A percentile compares a stretch with the other conserved stretches of the same genome.
phyloP scores from a whole-genome alignment of 2,113 vertebrate species.

The Genyomyrus donnyi region DNA sequence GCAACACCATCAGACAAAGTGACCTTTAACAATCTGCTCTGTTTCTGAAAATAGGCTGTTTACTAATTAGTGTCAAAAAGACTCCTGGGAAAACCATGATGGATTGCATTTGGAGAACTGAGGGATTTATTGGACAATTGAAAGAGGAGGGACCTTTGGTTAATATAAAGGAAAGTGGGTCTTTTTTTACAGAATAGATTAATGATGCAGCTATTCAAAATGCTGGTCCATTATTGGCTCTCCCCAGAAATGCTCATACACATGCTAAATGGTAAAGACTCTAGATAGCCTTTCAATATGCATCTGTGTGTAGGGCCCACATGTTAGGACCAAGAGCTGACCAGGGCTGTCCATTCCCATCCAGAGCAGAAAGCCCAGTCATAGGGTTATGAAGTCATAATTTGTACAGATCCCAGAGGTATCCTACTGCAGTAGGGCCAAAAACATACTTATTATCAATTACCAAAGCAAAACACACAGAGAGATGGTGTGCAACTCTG shows the following conservation, averaged over 20 bases:
- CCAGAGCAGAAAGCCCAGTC: neutral
- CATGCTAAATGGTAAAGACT: neutral
- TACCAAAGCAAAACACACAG: neutral
- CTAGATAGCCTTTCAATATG: neutral
- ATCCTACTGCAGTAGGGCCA: neutral
- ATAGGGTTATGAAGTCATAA: neutral
- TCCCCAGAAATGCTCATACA: neutral
- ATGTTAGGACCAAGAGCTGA: neutral
- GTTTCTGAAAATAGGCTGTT: neutral
- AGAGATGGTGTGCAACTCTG: neutral
- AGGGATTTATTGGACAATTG: neutral
- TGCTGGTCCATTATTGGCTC: neutral
- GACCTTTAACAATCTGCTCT: constrained; percentile 2
- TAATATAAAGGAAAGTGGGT: neutral
- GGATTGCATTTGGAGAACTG: neutral
- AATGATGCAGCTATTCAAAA: neutral
- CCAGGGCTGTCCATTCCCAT: neutral
- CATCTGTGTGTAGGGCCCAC: neutral
- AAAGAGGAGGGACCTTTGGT: neutral
- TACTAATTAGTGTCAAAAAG: constrained; percentile 5
- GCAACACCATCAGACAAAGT: constrained; percentile 1
- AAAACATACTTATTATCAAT: neutral
- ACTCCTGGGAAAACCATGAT: constrained; percentile 4
- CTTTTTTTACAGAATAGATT: neutral
- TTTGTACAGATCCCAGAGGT: neutral